phyloP scores from a whole-genome alignment of 2,888 invertebrate genomes.

The Caradrina clavipalpis region DNA sequence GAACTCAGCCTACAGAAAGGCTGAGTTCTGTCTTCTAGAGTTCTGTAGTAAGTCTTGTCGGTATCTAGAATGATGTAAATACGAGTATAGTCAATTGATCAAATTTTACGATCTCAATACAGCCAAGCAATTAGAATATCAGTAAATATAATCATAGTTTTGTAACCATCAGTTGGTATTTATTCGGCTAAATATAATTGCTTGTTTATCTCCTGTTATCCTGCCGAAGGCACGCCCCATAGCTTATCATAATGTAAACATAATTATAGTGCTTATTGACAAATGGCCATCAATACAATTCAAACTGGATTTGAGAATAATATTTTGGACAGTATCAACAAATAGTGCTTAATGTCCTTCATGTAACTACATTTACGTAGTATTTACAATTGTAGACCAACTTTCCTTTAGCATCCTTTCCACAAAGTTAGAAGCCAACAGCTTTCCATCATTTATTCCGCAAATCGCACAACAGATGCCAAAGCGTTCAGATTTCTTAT shows the following conservation, averaged over 20 bases:
- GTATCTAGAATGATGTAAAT: not conserved
- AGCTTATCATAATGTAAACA: not conserved
- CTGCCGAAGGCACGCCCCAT: not conserved
- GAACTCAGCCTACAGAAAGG: too few relatives aligned
- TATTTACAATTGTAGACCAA: conserved; percentile 2
- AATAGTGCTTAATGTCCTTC: not conserved
- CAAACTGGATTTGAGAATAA: not conserved
- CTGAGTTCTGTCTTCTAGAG: too few relatives aligned
- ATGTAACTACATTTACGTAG: not conserved
- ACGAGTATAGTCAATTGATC: too few relatives aligned
- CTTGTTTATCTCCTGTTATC: not conserved
- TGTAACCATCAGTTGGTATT: not conserved
- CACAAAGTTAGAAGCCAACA: conserved; percentile 30
- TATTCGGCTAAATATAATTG: not conserved
- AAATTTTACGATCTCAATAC: too few relatives aligned
- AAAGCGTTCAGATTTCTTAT: conserved; percentile 13
- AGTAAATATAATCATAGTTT: not conserved
- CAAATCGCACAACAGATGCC: conserved; percentile 41
- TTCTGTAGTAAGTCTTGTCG: too few relatives aligned
- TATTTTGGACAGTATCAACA: too few relatives aligned
- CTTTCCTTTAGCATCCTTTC: conserved; percentile 32
- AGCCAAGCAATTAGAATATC: not conserved
- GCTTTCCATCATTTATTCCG: conserved; percentile 45
- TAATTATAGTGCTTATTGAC: not conserved
- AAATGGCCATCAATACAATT: not conserved